These are phyloP conservation scores for Fratercula arctica DNA, from an alignment of 2,797 vertebrate genomes.

Conservation along the genomic window DNA sequence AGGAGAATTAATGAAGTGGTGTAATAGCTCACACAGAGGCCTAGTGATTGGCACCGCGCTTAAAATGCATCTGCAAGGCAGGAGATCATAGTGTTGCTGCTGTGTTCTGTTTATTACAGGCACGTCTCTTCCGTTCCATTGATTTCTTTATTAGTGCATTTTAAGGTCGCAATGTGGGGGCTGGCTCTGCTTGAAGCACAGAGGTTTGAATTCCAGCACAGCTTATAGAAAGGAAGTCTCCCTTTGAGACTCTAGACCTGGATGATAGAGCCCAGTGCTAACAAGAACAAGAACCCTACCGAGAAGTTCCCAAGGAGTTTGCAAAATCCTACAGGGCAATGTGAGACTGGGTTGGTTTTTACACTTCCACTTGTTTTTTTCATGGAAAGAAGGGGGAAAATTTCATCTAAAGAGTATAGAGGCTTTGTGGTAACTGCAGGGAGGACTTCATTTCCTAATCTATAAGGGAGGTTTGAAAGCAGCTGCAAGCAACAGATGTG, in stretches of 20 bases:
- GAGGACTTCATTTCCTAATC: not conserved
- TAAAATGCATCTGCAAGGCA: slow-evolving; percentile 69
- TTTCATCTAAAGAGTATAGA: not conserved
- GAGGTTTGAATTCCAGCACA: slow-evolving; percentile 53
- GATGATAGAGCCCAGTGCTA: not conserved
- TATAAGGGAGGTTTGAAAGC: not conserved
- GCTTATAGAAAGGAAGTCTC: not conserved
- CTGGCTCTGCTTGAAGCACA: slow-evolving; percentile 36
- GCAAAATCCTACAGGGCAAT: not conserved
- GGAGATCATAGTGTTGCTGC: slow-evolving; percentile 50
- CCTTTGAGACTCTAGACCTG: slow-evolving; percentile 12
- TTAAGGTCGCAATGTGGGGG: slow-evolving; percentile 28
- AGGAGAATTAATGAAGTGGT: slow-evolving; percentile 75
- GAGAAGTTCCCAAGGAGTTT: not conserved
- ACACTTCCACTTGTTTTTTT: not conserved
- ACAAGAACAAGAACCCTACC: not conserved
- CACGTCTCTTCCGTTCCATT: slow-evolving; percentile 63
- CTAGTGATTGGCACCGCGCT: slow-evolving; percentile 60
- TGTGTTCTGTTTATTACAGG: slow-evolving; percentile 71
- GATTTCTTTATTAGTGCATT: slow-evolving; percentile 64
- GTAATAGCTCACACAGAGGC: slow-evolving; percentile 68
- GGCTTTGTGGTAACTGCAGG: not conserved
- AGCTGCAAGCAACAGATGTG: not conserved
- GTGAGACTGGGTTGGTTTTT: not conserved
- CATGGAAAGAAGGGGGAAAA: not conserved